Evolutionary conservation across 2,113 vertebrate species (phyloP).

Genomic region (Sinocyclocheilus grahami): DNA sequence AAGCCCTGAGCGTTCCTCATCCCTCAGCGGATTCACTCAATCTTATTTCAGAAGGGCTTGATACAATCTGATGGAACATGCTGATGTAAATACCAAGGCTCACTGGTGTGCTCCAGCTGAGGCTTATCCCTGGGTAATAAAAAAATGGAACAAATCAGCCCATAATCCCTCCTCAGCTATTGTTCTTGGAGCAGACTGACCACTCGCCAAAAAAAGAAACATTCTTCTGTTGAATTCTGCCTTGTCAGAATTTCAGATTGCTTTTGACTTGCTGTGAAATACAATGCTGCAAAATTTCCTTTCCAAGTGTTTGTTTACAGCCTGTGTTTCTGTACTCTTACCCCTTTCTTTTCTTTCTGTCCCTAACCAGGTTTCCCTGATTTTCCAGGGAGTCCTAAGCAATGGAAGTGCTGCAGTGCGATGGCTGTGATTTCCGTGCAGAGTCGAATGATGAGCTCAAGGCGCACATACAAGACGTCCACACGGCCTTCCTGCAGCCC

Average conservation of each 20-base stretch:
- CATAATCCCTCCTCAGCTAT: conserved; percentile 75
- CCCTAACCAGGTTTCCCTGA: conserved; percentile 83
- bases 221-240: conserved; percentile 41
- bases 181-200: conserved; percentile 69
- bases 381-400: conserved; percentile 83
- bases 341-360: conserved; percentile 28
- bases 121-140: conserved; percentile 78
- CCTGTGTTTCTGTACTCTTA: background rate
- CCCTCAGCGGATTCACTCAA: conserved; percentile 63
- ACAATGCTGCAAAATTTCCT: background rate
- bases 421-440: conserved; percentile 97
- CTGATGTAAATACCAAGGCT: conserved; percentile 72
- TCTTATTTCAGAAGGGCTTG: conserved; percentile 70
- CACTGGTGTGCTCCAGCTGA: conserved; percentile 74
- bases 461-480: conserved; percentile 96
- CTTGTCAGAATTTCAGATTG: conserved; percentile 36
- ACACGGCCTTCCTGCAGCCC: conserved; percentile 95
- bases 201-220: conserved; percentile 52
- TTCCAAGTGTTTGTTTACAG: background rate
- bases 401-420: conserved; percentile 98
- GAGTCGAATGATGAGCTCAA: conserved; percentile 96
- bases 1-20: conserved; percentile 49
- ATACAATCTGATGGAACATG: conserved; percentile 72
- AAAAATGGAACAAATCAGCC: conserved; percentile 74
- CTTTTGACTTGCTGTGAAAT: conserved; percentile 38